Percentiles rank a stretch among this genome's conserved stretches.
Conservation (phyloP, 2,888 invertebrate genomes). For the Acleris sparsana region DNA sequence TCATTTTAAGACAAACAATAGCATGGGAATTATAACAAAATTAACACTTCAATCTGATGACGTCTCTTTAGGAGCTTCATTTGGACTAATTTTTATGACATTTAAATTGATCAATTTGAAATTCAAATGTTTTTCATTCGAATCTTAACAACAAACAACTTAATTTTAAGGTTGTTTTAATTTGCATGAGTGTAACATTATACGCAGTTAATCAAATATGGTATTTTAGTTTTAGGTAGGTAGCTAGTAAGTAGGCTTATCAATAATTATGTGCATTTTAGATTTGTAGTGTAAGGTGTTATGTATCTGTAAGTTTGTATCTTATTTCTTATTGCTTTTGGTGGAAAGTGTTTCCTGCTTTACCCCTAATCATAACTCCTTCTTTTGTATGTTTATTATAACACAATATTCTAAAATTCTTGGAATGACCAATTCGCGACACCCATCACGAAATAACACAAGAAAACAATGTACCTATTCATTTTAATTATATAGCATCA, state of each 20-base stretch:
- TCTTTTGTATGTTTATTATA: too few species aligned
- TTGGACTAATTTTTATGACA: conserved; percentile 16
- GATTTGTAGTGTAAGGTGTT: too few species aligned
- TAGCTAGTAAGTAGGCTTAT: background rate
- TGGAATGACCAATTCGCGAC: too few species aligned
- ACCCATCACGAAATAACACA: too few species aligned
- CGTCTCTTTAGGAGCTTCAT: conserved; percentile 2
- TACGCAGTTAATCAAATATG: background rate
- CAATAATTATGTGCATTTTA: background rate
- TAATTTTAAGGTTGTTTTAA: conserved; percentile 23
- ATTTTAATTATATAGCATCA: too few species aligned
- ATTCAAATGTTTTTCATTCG: conserved; percentile 23
- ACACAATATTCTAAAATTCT: too few species aligned
- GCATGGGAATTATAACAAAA: conserved; percentile 15
- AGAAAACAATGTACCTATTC: too few species aligned
- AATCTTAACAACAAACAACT: conserved; percentile 21
- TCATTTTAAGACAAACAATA: conserved; percentile 2
- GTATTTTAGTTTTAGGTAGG: background rate
- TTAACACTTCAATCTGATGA: conserved; percentile 10
- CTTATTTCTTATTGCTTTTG: too few species aligned
- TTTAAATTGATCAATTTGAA: conserved; percentile 18
- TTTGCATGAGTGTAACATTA: background rate
- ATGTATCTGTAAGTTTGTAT: too few species aligned
- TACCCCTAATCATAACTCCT: too few species aligned
- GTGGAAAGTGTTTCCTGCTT: too few species aligned